phyloP scores from a whole-genome alignment of 1,140 invertebrate genomes.

The Bombyx mandarina region DNA sequence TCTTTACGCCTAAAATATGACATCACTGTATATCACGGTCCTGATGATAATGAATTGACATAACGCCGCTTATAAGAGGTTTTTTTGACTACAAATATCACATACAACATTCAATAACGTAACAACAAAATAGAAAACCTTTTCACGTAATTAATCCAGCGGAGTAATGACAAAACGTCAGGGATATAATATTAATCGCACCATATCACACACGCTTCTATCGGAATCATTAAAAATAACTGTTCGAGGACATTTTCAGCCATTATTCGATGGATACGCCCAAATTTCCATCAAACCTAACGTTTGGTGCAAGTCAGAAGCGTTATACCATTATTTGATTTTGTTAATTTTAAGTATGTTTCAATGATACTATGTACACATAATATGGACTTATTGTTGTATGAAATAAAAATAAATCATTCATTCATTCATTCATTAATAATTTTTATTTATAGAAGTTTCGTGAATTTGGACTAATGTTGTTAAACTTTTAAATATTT shows the following conservation, averaged over 20 bases:
- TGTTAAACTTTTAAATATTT: background rate
- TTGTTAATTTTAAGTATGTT: too few relatives aligned
- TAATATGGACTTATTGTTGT: background rate
- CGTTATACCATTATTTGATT: background rate
- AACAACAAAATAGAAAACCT: too few relatives aligned
- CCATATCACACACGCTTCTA: constrained; percentile 16
- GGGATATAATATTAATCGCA: constrained; percentile 4
- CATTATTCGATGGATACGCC: constrained; percentile 59
- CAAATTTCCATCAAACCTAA: constrained; percentile 58
- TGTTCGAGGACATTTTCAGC: constrained; percentile 38
- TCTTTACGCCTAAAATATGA: too few relatives aligned
- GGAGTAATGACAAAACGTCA: background rate
- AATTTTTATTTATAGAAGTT: background rate
- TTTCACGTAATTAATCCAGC: too few relatives aligned
- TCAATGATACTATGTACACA: background rate
- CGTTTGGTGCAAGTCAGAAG: constrained; percentile 18
- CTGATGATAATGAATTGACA: too few relatives aligned
- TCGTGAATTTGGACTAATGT: background rate
- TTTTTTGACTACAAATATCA: too few relatives aligned
- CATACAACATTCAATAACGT: too few relatives aligned
- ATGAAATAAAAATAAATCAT: background rate
- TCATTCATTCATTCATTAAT: background rate
- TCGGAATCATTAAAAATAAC: constrained; percentile 48
- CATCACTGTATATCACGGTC: too few relatives aligned
- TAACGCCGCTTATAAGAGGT: too few relatives aligned